phyloP scores from a whole-genome alignment of 1,140 invertebrate species.

The Pseudomyrmex pallidus region DNA sequence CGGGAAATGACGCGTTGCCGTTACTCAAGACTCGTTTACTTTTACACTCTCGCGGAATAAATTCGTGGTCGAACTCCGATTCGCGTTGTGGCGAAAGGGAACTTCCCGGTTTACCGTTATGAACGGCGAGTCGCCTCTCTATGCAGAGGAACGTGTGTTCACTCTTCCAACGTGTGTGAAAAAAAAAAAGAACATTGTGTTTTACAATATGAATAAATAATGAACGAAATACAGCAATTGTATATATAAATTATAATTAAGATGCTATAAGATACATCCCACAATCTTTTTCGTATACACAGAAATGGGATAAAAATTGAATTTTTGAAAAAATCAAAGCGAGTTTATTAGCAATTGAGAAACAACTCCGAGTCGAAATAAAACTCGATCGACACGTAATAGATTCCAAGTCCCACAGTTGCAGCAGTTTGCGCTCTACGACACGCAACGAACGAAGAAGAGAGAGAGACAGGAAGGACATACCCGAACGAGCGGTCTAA shows the following conservation, averaged over 20 bases:
- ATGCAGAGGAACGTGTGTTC: background rate
- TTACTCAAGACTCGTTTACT: constrained; percentile 20
- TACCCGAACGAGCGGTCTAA: background rate
- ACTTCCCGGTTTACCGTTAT: constrained; percentile 34
- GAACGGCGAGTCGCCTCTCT: background rate
- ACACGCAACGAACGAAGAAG: background rate
- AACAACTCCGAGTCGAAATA: background rate
- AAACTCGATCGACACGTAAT: constrained; percentile 16
- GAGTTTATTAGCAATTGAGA: background rate
- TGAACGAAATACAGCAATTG: too few relatives aligned
- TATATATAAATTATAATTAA: too few relatives aligned
- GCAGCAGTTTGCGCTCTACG: background rate
- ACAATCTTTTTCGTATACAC: too few relatives aligned
- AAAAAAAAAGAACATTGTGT: background rate
- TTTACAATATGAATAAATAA: too few relatives aligned
- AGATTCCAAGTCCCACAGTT: background rate
- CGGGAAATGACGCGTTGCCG: constrained; percentile 35
- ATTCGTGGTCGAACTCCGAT: constrained; percentile 30
- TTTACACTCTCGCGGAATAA: constrained; percentile 25
- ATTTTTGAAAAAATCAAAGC: background rate
- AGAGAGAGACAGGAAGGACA: background rate
- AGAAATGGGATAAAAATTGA: background rate
- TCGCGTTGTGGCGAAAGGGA: constrained; percentile 22
- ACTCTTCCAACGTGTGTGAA: background rate
- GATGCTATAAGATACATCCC: too few relatives aligned